These are phyloP conservation scores for Drosophila mojavensis DNA, from an alignment of 1,140 invertebrate genomes.

Conservation along the genomic window DNA sequence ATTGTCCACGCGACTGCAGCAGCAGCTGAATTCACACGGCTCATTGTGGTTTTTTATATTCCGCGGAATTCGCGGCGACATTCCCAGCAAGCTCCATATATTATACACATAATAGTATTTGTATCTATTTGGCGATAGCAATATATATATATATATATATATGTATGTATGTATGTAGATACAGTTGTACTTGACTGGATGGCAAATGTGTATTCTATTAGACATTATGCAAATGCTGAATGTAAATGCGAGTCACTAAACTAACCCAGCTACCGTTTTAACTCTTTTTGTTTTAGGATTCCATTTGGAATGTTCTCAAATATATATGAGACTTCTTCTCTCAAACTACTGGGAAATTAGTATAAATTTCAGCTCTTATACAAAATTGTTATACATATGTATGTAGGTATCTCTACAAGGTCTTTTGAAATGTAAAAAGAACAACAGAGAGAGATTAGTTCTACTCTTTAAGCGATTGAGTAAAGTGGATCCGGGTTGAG, in stretches of 20 bases:
- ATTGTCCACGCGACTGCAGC: constrained; percentile 73
- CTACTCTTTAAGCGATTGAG: too few relatives aligned
- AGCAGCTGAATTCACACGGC: constrained; percentile 75
- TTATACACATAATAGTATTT: background rate
- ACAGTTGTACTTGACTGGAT: constrained; percentile 18
- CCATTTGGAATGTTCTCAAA: background rate
- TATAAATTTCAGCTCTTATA: too few relatives aligned
- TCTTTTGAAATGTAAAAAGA: too few relatives aligned
- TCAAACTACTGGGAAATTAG: too few relatives aligned
- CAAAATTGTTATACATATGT: too few relatives aligned
- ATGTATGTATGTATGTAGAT: background rate
- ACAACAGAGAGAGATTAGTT: too few relatives aligned
- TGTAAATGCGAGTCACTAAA: constrained; percentile 4
- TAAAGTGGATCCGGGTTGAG: too few relatives aligned
- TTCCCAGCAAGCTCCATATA: constrained; percentile 63
- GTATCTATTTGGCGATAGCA: constrained; percentile 14
- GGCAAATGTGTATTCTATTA: constrained; percentile 3
- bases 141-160: background rate
- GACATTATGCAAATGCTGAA: constrained; percentile 7
- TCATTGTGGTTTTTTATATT: constrained; percentile 65
- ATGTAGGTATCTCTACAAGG: too few relatives aligned
- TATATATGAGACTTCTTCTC: too few relatives aligned
- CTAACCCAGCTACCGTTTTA: background rate
- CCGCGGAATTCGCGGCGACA: constrained; percentile 73
- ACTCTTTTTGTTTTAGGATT: background rate